Base-by-base conservation (phyloP, 2,113 vertebrate genomes). In the Oncorhynchus kisutch region DNA sequence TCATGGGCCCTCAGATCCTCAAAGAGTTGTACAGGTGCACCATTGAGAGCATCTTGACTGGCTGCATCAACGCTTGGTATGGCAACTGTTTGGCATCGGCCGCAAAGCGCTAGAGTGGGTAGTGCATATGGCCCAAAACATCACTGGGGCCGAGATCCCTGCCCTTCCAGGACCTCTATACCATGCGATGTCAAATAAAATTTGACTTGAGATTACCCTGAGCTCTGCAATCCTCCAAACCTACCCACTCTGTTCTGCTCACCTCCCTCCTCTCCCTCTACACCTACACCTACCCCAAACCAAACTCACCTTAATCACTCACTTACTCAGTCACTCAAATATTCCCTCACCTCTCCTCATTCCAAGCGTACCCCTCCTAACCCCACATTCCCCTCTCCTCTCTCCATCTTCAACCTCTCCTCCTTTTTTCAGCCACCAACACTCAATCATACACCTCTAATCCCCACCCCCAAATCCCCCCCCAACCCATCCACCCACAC, bases 151-250 rank as follows among this genome's bases (percentile, higher is more conserved):
- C 39, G 39, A 45, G 39, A 9, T 45, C 8, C 39, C 9, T 45
- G 9, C 9, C 39, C 39, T 45, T 45, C 39, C 39, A 45, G 39
- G 39, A 11, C 9, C 39, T 45, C 39, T 45, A 45, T 45, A 45
- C 39, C 39, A 45, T 2, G 39, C 39, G 39, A 9, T 45, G 39
- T 45, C 39, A 45, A 45, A 45, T 45, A 2, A 0, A 11, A 45
- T 45, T 11, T 45, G 8, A 11, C 11, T 45, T 45, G 39, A 45
- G 9, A 45, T 93, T 95, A 93, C 90, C 89, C 93, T 90, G 91
- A 93, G 91, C 91, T 88, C 84, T 91, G 81, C 89, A 89, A 91
- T 91, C 89, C 93, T 90, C 85, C 90, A 86, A n/a, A 60, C 59
- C 59, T n/a, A 60, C 59, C 16, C 51, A 54, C 82, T 85, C 85